phyloP scores from a whole-genome alignment of 2,888 invertebrate species.

The Cactoblastis cactorum region DNA sequence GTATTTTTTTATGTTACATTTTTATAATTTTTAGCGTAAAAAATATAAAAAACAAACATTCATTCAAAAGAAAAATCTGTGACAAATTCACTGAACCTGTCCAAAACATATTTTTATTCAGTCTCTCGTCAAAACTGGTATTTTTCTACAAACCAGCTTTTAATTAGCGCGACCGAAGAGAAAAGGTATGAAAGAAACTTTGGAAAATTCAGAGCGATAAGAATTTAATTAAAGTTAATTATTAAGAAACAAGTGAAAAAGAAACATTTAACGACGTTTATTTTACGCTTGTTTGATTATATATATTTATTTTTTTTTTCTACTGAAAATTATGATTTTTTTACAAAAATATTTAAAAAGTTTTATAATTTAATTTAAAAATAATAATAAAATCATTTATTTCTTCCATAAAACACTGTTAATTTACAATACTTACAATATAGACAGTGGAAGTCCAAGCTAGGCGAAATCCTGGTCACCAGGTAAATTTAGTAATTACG shows the following conservation, averaged over 20 bases:
- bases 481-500: no score
- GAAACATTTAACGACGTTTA: conserved; percentile 37
- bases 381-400: no score
- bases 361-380: no score
- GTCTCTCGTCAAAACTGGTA: conserved; percentile 18
- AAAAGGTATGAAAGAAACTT: conserved; percentile 38
- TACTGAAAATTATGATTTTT: no score
- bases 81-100: not conserved
- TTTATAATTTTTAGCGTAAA: no score
- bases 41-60: conserved; percentile 10
- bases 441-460: no score
- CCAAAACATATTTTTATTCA: conserved; percentile 1
- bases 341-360: not conserved
- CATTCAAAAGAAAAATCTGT: not conserved
- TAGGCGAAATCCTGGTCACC: no score
- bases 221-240: conserved; percentile 56
- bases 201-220: conserved; percentile 38
- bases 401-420: no score
- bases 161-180: conserved; percentile 40
- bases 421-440: no score
- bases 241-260: conserved; percentile 28
- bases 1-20: no score
- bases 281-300: conserved; percentile 19
- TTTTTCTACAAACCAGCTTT: conserved; percentile 32
- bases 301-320: conserved; percentile 10